Base-by-base conservation (phyloP, 1,140 invertebrate genomes). In the Gonatopus flavifemur region DNA sequence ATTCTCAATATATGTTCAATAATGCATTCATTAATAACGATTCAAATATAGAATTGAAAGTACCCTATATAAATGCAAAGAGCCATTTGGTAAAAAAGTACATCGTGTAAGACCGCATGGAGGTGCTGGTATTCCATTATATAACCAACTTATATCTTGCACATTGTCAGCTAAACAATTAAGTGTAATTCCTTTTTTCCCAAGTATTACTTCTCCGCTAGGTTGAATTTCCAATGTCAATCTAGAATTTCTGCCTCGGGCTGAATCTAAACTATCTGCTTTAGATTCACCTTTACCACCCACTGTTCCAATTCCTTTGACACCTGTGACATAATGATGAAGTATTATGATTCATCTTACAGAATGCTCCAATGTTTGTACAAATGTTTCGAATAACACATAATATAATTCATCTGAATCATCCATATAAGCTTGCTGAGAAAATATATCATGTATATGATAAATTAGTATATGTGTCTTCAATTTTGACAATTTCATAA, bases 11-110 rank as follows among this genome's bases (percentile, higher is more conserved):
- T 12, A 52, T 3, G 12, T 10, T 12, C 18, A 47, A 35, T 39
- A 32, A 22, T 1, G 18, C 0, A 22, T 9, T 3, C 2, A 30
- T 18, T 21, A 38, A 20, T 38, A 7, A 15, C 4, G 20, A 2
- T n/a, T 16, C 25, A 37, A 5, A 33, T 35, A 19, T 0, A 16
- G 39, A 37, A 8, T 2, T 1, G 12, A 3, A 16, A 28, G 10
- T 66, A 76, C 76, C 63, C 70, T 77, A 33, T 59, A 64, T 57
- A 77, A 55, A 37, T 67, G 67, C 41, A 77, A 65, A 50, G 71
- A 72, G 28, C 74, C 74, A 62, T 74, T 74, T 31, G 47, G 62
- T 16, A 62, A 48, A 31, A 72, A 39, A 22, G 18, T 57, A 52
- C 75, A 77, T 21, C 61, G 66, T 32, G 59, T 45, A 12, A 49